Base-by-base conservation (phyloP, 2,797 vertebrate genomes). In the Prunella strophiata region DNA sequence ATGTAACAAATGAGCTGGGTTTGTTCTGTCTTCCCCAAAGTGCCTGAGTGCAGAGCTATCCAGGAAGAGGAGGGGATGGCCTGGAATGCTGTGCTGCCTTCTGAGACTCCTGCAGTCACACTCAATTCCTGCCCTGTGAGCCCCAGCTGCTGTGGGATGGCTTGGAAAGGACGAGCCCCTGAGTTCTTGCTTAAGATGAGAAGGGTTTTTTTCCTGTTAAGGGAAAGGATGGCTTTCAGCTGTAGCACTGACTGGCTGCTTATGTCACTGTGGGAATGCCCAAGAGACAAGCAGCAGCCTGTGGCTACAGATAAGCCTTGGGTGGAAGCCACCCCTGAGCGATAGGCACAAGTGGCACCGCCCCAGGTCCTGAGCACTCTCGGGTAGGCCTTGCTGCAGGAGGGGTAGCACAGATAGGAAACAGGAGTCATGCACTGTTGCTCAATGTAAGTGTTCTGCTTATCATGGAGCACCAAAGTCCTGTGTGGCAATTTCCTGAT, bases 351-450 rank as follows among this genome's bases (percentile, higher is more conserved):
- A 8, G 3, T 15, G 10, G 12, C 20, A 10, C 4, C 2, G 7
- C 5, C n/a, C 43, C 10, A 0, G 3, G 4, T 40, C 42, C 79
- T 12, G 36, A 42, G 51, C 13, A 4, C 27, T 1, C 52, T 7
- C 29, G 2, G 22, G 36, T 12, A 5, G 63, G 20, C 25, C 55
- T 9, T 16, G 36, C 32, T n/a, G 1, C 47, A 17, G 43, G 10
- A 40, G 38, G 34, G 23, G 42, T 8, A 2, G 3, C 19, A 3
- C 13, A 23, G 66, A 50, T 40, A 32, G 78, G n/a, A 13, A 40
- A 38, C 51, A 30, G 16, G 16, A 17, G 14, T 18, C 15, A 6
- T 8, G 3, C 0, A 0, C 9, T 10, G 14, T n/a, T 67, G 70
- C 45, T 67, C 48, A n/a, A 0, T 32, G 0, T 2, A 7, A 21